These are phyloP conservation scores for Heliconius hermathena DNA, from an alignment of 1,140 invertebrate genomes.

Conservation along the genomic window DNA sequence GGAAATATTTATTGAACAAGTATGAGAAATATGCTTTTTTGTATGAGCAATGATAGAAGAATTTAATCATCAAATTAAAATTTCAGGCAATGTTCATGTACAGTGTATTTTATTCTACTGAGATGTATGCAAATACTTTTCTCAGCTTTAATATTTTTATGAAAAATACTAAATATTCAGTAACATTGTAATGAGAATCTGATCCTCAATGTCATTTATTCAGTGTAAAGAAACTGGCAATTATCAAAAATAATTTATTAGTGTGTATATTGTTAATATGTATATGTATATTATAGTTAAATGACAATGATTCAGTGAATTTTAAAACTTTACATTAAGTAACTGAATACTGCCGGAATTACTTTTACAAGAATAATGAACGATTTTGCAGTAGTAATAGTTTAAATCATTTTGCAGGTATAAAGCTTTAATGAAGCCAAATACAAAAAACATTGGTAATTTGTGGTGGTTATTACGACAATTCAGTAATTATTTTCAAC, in stretches of 20 bases:
- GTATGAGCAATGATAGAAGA: slow-evolving; percentile 10
- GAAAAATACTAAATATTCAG: slow-evolving; percentile 27
- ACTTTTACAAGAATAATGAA: slow-evolving; percentile 16
- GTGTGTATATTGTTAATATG: slow-evolving; percentile 45
- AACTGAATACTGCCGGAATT: slow-evolving; percentile 42
- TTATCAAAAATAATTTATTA: slow-evolving; percentile 40
- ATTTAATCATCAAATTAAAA: slow-evolving; percentile 6
- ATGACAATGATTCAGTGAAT: slow-evolving; percentile 36
- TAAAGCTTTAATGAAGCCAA: slow-evolving; percentile 33
- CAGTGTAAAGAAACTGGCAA: slow-evolving; percentile 28
- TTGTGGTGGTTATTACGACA: neutral
- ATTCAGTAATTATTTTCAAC: neutral
- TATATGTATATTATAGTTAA: slow-evolving; percentile 37
- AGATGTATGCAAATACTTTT: slow-evolving; percentile 30
- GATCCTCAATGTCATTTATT: slow-evolving; percentile 29
- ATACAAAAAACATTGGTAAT: slow-evolving; percentile 4
- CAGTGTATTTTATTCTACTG: slow-evolving; percentile 25
- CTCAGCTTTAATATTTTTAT: slow-evolving; percentile 36
- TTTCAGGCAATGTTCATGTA: slow-evolving; percentile 3
- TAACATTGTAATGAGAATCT: slow-evolving; percentile 20
- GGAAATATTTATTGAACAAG: slow-evolving; percentile 43
- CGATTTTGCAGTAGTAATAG: slow-evolving; percentile 16
- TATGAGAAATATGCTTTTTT: slow-evolving; percentile 45
- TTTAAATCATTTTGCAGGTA: slow-evolving; percentile 27
- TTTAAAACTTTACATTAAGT: slow-evolving; percentile 31